A percentile compares a stretch with the other conserved stretches of the same genome.
Conservation (phyloP, 2,888 invertebrate species). For the Melanostoma mellinum region DNA sequence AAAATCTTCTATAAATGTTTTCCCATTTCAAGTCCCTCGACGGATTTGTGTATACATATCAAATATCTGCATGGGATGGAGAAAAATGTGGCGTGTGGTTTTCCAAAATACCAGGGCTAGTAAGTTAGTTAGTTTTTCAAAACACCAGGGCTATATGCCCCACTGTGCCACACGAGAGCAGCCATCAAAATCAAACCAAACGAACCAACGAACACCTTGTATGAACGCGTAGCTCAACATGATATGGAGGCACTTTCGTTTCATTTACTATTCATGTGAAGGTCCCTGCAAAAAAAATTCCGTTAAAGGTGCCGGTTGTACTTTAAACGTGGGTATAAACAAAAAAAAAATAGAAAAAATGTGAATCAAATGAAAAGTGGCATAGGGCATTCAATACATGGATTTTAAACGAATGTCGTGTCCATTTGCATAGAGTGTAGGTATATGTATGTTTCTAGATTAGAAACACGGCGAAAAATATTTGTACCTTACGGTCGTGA, state of each 20-base stretch:
- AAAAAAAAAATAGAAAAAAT: not conserved
- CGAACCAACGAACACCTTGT: conserved; percentile 38
- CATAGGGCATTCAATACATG: conserved; percentile 35
- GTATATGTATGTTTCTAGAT: conserved; percentile 8
- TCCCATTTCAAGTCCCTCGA: no score
- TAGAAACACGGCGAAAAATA: conserved; percentile 5
- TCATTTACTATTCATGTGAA: conserved; percentile 50
- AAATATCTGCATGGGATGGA: no score
- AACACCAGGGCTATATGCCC: not conserved
- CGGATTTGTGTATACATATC: no score
- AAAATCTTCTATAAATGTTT: no score
- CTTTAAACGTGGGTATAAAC: not conserved
- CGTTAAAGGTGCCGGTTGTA: not conserved
- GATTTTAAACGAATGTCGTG: conserved; percentile 46
- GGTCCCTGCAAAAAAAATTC: conserved; percentile 3
- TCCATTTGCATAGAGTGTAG: conserved; percentile 39
- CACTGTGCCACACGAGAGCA: not conserved
- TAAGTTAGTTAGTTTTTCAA: no score
- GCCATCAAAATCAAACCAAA: conserved; percentile 24
- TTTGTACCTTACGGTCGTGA: not conserved
- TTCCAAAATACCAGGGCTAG: no score
- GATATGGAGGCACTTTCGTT: conserved; percentile 40
- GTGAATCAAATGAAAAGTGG: conserved; percentile 25
- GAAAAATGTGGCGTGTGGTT: no score
- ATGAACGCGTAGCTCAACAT: conserved; percentile 36